Percentiles rank a stretch among this genome's conserved stretches.
Evolutionary conservation across 1,140 invertebrate species (phyloP).

Genomic region (Steinernema khuongi): DNA sequence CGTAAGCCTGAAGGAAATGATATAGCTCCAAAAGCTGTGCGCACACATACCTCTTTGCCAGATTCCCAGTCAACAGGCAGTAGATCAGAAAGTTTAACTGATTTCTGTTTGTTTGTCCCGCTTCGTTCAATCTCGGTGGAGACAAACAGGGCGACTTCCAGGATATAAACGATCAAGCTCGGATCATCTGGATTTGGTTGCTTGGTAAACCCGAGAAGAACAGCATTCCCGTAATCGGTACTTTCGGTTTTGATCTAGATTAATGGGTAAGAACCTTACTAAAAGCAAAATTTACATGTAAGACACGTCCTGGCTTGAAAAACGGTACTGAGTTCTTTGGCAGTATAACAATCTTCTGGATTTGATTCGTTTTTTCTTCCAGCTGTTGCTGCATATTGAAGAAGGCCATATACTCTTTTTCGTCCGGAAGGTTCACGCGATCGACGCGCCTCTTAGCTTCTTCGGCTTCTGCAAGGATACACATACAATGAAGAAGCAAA

Average conservation of each 20-base stretch:
- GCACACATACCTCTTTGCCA: neutral
- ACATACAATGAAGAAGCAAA: conserved; percentile 22
- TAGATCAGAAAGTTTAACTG: neutral
- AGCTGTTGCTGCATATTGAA: conserved; percentile 78
- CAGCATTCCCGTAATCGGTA: conserved; percentile 89
- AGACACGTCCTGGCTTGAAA: conserved; percentile 81
- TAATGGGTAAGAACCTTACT: neutral
- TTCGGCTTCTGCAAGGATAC: conserved; percentile 10
- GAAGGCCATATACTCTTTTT: conserved; percentile 75
- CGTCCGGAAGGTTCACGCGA: conserved; percentile 63
- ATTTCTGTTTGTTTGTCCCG: neutral
- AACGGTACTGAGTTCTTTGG: conserved; percentile 86
- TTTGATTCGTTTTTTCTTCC: conserved; percentile 69
- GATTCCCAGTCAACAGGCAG: neutral
- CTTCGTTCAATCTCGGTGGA: neutral
- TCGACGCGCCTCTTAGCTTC: conserved; percentile 66
- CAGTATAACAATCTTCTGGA: conserved; percentile 73
- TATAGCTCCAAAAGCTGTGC: neutral
- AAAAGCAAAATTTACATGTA: conserved; percentile 69
- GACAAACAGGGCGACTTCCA: conserved; percentile 66
- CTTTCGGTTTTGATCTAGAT: conserved; percentile 74
- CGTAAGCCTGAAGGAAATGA: neutral
- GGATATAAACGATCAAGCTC: conserved; percentile 65
- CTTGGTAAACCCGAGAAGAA: conserved; percentile 81
- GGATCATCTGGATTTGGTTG: conserved; percentile 61